Conservation (phyloP, 1,140 invertebrate species). For the Pentalonia nigronervosa region DNA sequence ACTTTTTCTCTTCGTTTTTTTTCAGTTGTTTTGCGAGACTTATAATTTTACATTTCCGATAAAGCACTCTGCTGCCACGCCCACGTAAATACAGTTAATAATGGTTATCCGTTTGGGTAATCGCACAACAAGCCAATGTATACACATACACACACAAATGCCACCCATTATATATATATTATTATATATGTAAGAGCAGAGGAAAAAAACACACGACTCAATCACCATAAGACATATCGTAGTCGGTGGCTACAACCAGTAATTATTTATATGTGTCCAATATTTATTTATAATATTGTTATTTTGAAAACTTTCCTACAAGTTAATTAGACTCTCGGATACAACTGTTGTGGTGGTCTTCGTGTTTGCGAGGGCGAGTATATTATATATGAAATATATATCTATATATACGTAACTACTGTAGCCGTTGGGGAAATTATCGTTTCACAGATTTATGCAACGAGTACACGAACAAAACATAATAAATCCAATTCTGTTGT, state of each 20-base stretch:
- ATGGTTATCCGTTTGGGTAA: conserved; percentile 46
- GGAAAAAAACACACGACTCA: conserved; percentile 1
- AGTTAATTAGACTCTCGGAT: conserved; percentile 34
- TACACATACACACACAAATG: neutral
- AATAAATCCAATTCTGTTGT: neutral
- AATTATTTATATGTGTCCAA: conserved; percentile 33
- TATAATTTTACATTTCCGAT: conserved; percentile 51
- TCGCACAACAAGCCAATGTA: neutral
- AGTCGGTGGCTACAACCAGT: conserved; percentile 30
- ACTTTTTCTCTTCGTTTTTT: conserved; percentile 32
- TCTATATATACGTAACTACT: neutral
- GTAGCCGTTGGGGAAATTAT: conserved; percentile 33
- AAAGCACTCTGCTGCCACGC: conserved; percentile 18
- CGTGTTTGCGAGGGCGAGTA: neutral
- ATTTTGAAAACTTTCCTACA: conserved; percentile 32
- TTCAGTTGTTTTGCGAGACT: conserved; percentile 40
- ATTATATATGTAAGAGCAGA: neutral
- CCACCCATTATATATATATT: conserved; percentile 26
- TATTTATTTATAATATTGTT: conserved; percentile 44
- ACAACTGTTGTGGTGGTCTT: conserved; percentile 16
- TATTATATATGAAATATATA: neutral
- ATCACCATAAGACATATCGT: conserved; percentile 21
- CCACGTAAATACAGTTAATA: conserved; percentile 51
- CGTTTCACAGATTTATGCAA: neutral
- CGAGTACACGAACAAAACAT: neutral